phyloP scores from a whole-genome alignment of 2,888 invertebrate species.

The Mesoligia furuncula region DNA sequence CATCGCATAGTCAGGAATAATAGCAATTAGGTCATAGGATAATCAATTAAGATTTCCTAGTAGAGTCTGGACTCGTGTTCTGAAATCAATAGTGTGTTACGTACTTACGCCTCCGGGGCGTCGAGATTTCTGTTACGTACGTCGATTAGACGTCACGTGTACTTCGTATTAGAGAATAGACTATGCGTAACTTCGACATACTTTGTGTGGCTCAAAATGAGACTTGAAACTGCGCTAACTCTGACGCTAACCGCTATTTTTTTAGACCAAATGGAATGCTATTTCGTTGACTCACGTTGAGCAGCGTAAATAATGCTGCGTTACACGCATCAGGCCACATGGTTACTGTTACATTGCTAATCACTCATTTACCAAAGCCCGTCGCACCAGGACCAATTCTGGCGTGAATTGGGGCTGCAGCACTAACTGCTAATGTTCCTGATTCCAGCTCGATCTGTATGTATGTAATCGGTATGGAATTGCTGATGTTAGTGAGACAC shows the following conservation, averaged over 20 bases:
- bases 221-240: background rate
- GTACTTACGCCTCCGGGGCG: constrained; percentile 12
- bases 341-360: constrained; percentile 26
- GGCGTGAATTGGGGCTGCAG: constrained; percentile 1
- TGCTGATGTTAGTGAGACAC: constrained; percentile 10
- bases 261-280: background rate
- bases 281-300: background rate
- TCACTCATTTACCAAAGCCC: constrained; percentile 26
- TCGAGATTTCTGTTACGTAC: constrained; percentile 25
- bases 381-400: constrained; percentile 19
- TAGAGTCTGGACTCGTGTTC: constrained; percentile 22
- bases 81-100: constrained; percentile 38
- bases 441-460: constrained; percentile 46
- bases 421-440: constrained; percentile 34
- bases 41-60: constrained; percentile 39
- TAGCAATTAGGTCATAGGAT: constrained; percentile 35
- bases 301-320: background rate
- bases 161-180: background rate
- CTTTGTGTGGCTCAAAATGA: constrained; percentile 1
- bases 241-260: background rate
- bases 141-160: constrained; percentile 34
- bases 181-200: background rate
- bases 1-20: background rate
- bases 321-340: background rate
- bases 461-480: constrained; percentile 44